These are phyloP conservation scores for Eulemur macaco DNA, from an alignment of 2,113 vertebrate genomes.

Conservation along the genomic window DNA sequence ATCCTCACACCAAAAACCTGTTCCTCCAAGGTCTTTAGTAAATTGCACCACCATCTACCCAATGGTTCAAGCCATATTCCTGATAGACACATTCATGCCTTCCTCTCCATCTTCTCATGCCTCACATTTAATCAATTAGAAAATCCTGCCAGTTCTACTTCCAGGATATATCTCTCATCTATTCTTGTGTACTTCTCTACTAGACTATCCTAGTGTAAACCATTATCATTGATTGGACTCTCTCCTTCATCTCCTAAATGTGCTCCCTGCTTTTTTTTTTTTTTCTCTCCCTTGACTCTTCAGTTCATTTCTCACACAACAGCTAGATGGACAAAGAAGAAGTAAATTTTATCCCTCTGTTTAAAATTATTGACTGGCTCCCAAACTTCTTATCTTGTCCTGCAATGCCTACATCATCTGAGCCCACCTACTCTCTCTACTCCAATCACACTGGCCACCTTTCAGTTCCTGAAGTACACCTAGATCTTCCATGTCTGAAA, in stretches of 20 bases:
- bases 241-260: not conserved
- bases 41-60: not conserved
- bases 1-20: not conserved
- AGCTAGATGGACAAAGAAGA: not conserved
- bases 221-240: not conserved
- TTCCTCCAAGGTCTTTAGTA: not conserved
- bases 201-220: not conserved
- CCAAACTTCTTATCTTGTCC: not conserved
- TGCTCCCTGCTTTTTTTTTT: not conserved
- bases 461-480: not conserved
- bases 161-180: not conserved
- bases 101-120: not conserved
- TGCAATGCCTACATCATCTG: not conserved
- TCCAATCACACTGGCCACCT: not conserved
- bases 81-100: not conserved
- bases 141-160: not conserved
- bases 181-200: not conserved
- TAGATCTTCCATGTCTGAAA: not conserved
- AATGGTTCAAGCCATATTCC: not conserved
- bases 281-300: not conserved
- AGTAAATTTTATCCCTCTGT: not conserved
- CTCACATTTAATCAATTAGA: not conserved
- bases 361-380: not conserved
- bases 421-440: not conserved
- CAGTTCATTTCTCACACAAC: not conserved